Evolutionary conservation across 2,888 invertebrate genomes (phyloP).

Genomic region (Aporophyla lueneburgensis): DNA sequence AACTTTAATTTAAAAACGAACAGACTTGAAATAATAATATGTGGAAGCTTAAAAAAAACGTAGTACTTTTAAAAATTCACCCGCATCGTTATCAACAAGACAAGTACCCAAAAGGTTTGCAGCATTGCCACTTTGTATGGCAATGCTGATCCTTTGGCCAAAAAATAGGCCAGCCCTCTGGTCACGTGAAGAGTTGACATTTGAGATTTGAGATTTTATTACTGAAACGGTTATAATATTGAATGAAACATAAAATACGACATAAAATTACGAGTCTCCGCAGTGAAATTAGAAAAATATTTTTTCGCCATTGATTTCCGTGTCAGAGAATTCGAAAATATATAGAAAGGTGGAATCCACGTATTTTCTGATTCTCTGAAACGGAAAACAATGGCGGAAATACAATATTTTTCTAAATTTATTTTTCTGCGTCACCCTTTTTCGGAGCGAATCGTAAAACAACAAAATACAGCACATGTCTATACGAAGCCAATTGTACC

Average conservation of each 20-base stretch:
- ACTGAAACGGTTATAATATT: neutral
- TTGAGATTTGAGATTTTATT: too few relatives aligned
- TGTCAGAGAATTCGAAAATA: neutral
- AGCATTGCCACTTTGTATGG: too few relatives aligned
- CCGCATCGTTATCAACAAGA: neutral
- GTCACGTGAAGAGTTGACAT: too few relatives aligned
- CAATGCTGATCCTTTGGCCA: neutral
- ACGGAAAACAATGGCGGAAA: conserved; percentile 8
- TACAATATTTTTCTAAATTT: conserved; percentile 19
- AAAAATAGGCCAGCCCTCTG: neutral
- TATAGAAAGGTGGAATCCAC: neutral
- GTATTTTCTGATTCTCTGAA: conserved; percentile 2
- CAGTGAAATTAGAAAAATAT: neutral
- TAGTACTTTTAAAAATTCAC: neutral
- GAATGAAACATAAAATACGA: neutral
- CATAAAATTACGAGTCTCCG: neutral
- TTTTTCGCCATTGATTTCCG: neutral
- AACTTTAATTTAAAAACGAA: too few relatives aligned
- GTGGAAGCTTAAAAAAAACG: neutral
- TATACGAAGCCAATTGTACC: conserved; percentile 46
- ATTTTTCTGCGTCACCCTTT: conserved; percentile 22
- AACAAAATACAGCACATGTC: conserved; percentile 37
- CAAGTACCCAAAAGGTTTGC: neutral
- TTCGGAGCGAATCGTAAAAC: conserved; percentile 10
- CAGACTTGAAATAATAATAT: too few relatives aligned